Percentiles rank a stretch among this genome's conserved stretches.
Evolutionary conservation across 2,888 invertebrate genomes (phyloP).

Genomic region (Pseudococcus jackbeardsleyi): DNA sequence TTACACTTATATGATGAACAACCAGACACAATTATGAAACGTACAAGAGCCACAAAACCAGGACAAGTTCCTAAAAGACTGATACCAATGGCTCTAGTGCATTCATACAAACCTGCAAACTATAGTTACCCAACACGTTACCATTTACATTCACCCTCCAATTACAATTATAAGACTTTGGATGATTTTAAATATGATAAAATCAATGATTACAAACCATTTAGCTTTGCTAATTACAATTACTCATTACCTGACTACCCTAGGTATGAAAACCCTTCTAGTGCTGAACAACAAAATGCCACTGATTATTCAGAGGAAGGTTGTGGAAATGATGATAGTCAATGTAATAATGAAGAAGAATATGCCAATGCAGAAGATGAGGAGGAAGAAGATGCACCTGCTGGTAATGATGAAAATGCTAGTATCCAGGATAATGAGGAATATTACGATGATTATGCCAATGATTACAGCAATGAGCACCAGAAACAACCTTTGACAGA

Average conservation of each 20-base stretch:
- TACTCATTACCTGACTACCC: neutral
- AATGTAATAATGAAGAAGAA: slow-evolving; percentile 10
- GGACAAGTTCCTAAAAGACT: slow-evolving; percentile 31
- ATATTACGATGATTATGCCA: slow-evolving; percentile 65
- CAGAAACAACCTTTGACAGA: slow-evolving; percentile 27
- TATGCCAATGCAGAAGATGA: slow-evolving; percentile 42
- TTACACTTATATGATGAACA: neutral
- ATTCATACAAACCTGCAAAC: slow-evolving; percentile 66
- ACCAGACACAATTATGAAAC: slow-evolving; percentile 31
- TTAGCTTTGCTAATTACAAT: neutral
- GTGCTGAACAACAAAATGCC: neutral
- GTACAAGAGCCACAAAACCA: slow-evolving; percentile 48
- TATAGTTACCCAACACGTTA: slow-evolving; percentile 63
- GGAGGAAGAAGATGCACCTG: slow-evolving; percentile 45
- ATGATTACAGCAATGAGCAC: slow-evolving; percentile 63
- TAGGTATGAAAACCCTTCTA: neutral
- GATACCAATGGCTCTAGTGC: slow-evolving; percentile 64
- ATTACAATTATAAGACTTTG: slow-evolving; percentile 25
- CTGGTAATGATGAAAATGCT: slow-evolving; percentile 15
- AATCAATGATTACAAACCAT: slow-evolving; percentile 12
- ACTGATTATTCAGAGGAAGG: neutral
- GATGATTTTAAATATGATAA: slow-evolving; percentile 31
- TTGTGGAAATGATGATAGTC: slow-evolving; percentile 6
- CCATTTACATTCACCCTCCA: slow-evolving; percentile 54
- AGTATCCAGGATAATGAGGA: slow-evolving; percentile 61